Evolutionary conservation across 2,888 invertebrate genomes (phyloP).

Genomic region (Plemyria rubiginata): DNA sequence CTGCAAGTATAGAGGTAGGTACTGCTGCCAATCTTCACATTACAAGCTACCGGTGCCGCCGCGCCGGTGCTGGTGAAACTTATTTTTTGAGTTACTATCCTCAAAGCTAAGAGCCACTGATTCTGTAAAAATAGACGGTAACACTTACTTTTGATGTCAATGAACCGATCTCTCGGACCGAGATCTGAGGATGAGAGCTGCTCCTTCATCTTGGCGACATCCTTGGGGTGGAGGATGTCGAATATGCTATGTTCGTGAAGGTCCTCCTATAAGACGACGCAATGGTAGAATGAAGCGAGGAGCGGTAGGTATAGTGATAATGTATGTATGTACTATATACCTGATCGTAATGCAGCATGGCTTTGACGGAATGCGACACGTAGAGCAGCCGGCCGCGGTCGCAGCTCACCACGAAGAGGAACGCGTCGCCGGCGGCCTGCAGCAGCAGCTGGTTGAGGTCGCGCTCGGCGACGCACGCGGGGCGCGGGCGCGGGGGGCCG

Average conservation of each 20-base stretch:
- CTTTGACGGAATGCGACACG: constrained; percentile 94
- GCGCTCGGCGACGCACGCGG: constrained; percentile 92
- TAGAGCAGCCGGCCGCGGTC: constrained; percentile 95
- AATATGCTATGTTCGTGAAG: constrained; percentile 96
- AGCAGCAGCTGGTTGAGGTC: constrained; percentile 94
- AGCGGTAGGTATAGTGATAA: not conserved
- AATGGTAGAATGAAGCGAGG: not conserved
- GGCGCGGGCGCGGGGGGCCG: constrained; percentile 91
- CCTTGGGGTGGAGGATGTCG: constrained; percentile 97
- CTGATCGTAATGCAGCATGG: constrained; percentile 92
- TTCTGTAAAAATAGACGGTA: too few relatives aligned
- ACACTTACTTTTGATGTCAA: constrained; percentile 95
- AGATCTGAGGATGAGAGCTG: constrained; percentile 96
- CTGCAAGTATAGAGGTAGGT: not conserved
- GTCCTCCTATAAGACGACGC: constrained; percentile 86
- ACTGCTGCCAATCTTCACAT: not conserved
- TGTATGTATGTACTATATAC: constrained; percentile 61
- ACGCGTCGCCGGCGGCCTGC: constrained; percentile 93
- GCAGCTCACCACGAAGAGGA: constrained; percentile 96
- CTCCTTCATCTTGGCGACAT: constrained; percentile 97
- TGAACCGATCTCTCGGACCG: constrained; percentile 93
- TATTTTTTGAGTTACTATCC: too few relatives aligned
- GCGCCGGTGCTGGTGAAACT: too few relatives aligned
- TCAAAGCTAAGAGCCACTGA: too few relatives aligned
- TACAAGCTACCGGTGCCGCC: not conserved